Percentiles rank a stretch among this genome's conserved stretches.
Evolutionary conservation across 1,140 invertebrate species (phyloP).

Genomic region (Orius insidiosus): DNA sequence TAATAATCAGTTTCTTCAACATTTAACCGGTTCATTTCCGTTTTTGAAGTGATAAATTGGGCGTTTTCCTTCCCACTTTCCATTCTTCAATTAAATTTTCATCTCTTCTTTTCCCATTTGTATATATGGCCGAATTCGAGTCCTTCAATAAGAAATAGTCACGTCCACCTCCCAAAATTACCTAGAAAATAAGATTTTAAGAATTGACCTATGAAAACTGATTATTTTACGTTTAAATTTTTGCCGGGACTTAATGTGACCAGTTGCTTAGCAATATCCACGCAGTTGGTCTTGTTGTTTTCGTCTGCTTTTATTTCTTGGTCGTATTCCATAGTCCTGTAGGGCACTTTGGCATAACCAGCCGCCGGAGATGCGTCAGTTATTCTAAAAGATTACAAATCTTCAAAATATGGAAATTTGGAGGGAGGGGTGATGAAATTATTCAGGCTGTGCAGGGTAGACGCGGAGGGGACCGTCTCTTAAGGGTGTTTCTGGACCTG

Average conservation of each 20-base stretch:
- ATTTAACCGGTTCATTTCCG: no score
- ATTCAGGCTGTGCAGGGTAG: no score
- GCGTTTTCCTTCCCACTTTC: slow-evolving; percentile 2
- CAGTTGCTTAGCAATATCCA: slow-evolving; percentile 31
- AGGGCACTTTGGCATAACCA: slow-evolving; percentile 32
- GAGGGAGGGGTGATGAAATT: no score
- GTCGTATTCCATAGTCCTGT: slow-evolving; percentile 31
- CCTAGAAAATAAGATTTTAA: slow-evolving; percentile 26
- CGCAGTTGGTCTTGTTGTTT: slow-evolving; percentile 21
- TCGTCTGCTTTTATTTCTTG: slow-evolving; percentile 15
- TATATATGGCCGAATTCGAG: slow-evolving; percentile 29
- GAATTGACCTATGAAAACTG: not conserved
- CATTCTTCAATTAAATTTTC: slow-evolving; percentile 28
- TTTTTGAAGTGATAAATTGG: no score
- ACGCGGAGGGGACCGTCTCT: no score
- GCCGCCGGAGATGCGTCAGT: slow-evolving; percentile 43
- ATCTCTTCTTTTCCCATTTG: slow-evolving; percentile 30
- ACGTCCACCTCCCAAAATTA: slow-evolving; percentile 48
- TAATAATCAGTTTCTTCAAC: slow-evolving; percentile 32
- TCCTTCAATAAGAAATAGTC: slow-evolving; percentile 34
- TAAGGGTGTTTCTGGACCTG: no score
- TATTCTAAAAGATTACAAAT: slow-evolving; percentile 21
- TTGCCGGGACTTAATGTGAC: slow-evolving; percentile 28
- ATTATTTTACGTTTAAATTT: slow-evolving; percentile 26
- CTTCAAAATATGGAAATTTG: no score